Evolutionary conservation across 2,888 invertebrate genomes (phyloP).

Genomic region (Ypsolopha sequella): DNA sequence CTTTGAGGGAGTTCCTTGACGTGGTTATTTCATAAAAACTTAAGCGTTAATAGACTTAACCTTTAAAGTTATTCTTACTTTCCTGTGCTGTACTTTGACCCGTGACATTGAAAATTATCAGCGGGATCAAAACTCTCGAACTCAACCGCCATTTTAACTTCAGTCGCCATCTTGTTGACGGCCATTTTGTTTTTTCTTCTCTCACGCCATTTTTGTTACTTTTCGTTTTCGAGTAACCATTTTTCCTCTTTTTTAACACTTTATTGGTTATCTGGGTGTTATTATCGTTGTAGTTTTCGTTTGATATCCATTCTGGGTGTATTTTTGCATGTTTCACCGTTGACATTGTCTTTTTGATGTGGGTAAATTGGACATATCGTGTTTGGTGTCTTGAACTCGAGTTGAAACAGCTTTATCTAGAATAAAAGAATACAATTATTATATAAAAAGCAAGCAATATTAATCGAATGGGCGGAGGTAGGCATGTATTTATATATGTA

Average conservation of each 20-base stretch:
- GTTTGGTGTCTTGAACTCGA: conserved; percentile 15
- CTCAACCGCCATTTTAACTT: conserved; percentile 38
- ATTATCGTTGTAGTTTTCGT: conserved; percentile 7
- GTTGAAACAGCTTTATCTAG: conserved; percentile 9
- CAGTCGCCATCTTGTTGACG: conserved; percentile 18
- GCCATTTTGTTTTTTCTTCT: conserved; percentile 17
- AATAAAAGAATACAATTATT: neutral
- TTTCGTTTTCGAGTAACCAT: neutral
- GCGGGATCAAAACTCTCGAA: conserved; percentile 31
- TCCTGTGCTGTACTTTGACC: conserved; percentile 32
- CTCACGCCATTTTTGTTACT: neutral
- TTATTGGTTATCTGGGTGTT: conserved; percentile 10
- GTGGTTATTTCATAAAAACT: too few relatives aligned
- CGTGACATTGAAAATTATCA: conserved; percentile 44
- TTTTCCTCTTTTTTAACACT: conserved; percentile 7
- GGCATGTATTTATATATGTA: too few relatives aligned
- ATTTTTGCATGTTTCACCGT: conserved; percentile 30
- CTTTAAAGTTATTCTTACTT: conserved; percentile 19
- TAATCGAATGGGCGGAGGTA: too few relatives aligned
- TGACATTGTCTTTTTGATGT: conserved; percentile 39
- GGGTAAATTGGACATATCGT: conserved; percentile 46
- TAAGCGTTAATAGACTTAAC: too few relatives aligned
- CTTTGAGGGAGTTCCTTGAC: too few relatives aligned
- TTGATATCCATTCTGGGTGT: conserved; percentile 15
- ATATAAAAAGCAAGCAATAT: too few relatives aligned